phyloP scores from a whole-genome alignment of 2,888 invertebrate genomes.

The Hydrotaea diabolus region DNA sequence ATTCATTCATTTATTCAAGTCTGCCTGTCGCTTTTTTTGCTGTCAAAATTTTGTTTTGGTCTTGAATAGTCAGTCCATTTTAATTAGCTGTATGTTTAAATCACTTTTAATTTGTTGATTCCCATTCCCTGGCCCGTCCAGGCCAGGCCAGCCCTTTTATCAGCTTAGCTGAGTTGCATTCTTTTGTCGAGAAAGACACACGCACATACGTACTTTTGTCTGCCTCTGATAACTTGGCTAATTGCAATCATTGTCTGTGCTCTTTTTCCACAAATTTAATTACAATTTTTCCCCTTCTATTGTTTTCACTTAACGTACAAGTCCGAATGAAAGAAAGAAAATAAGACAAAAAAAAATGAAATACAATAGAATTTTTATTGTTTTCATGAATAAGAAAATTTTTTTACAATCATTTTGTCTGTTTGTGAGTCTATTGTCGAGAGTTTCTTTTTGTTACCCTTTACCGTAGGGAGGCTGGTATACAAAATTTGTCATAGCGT shows the following conservation, averaged over 20 bases:
- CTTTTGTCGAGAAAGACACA: constrained; percentile 1
- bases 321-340: not conserved
- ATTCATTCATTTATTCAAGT: not conserved
- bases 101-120: constrained; percentile 41
- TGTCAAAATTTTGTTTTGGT: not conserved
- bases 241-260: constrained; percentile 17
- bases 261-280: constrained; percentile 21
- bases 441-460: too few relatives aligned
- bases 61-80: constrained; percentile 9
- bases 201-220: not conserved
- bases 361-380: constrained; percentile 17
- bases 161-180: not conserved
- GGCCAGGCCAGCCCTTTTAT: not conserved
- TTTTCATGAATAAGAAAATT: constrained; percentile 7
- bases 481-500: too few relatives aligned
- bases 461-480: too few relatives aligned
- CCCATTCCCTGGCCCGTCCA: too few relatives aligned
- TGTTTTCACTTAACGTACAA: not conserved
- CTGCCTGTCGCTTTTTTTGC: not conserved
- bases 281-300: not conserved
- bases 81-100: constrained; percentile 32
- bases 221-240: constrained; percentile 26
- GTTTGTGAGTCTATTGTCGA: not conserved
- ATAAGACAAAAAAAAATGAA: not conserved
- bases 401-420: not conserved